Evolutionary conservation across 2,797 vertebrate genomes (phyloP), one percentile per base, ranked within the genome.

Genomic region (Pseudomugil gertrudae): DNA sequence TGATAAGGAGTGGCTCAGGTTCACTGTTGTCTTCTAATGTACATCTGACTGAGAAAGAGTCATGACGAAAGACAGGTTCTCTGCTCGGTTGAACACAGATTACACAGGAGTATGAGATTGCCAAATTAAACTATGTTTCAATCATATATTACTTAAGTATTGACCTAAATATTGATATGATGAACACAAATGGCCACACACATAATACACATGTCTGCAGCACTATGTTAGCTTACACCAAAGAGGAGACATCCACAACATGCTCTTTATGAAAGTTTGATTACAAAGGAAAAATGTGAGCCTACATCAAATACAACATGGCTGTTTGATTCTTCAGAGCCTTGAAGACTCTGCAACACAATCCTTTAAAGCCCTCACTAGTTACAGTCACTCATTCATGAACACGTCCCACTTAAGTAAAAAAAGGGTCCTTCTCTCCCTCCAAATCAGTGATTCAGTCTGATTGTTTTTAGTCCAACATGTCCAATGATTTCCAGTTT

Each of bases 371-470:
- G 84, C 64, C 62, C 38, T 48, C 66, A 67, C 67, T 61, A 58
- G 76, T 81, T 61, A 75, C 79, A 78, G 83, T 91, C 76, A 74
- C 69, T 81, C 82, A 86, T 89, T 90, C 68, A 87, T 89, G 67
- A 79, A 66, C n/a, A 33, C 69, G 47, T 17, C 17, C 30, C 29
- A 57, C 59, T 30, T 81, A 68, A 82, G 82, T 76, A 77, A 77
- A 81, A 21, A 82, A 84, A 76, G 17, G 56, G 83, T 87, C 79
- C 79, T 78, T 47, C 78, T 84, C 62, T 29, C 5, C 61, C 55
- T 66, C 66, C 65, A 57, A 57, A 74, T 57, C 35, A 61, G 9
- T 75, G 62, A 66, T 68, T 56, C 76, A 54, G 66, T 70, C 36
- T 64, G 78, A 80, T 74, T 85, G 75, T 77, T 85, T 84, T 78